Percentiles rank a stretch among this genome's conserved stretches.
phyloP scores from a whole-genome alignment of 2,113 vertebrate species.

The Xiphophorus couchianus region DNA sequence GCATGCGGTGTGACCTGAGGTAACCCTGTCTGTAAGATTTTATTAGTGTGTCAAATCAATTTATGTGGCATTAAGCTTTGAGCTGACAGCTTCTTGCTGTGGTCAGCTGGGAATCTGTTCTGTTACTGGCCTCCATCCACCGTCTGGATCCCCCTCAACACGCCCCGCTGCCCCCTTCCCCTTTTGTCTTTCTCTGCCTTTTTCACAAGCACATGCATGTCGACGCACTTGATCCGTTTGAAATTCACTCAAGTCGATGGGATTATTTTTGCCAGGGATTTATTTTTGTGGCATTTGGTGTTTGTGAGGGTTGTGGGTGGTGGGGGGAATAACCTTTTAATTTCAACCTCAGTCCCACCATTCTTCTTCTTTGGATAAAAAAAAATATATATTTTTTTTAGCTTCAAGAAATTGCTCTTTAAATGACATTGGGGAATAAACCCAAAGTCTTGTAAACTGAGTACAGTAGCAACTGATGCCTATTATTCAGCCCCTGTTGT shows the following conservation, averaged over 20 bases:
- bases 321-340: not conserved
- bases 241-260: constrained; percentile 22
- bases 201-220: not conserved
- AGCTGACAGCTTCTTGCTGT: constrained; percentile 53
- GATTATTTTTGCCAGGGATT: constrained; percentile 35
- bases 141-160: constrained; percentile 8
- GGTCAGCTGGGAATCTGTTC: constrained; percentile 58
- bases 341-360: constrained; percentile 23
- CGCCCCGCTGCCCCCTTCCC: not conserved
- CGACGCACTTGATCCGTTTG: constrained; percentile 16
- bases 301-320: no score
- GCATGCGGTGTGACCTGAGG: constrained; percentile 38
- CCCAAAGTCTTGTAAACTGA: not conserved
- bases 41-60: constrained; percentile 70
- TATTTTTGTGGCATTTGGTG: constrained; percentile 25
- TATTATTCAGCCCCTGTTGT: not conserved
- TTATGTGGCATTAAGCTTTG: constrained; percentile 64
- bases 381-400: not conserved
- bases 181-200: constrained; percentile 1
- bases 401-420: not conserved
- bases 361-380: constrained; percentile 8
- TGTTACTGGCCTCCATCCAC: constrained; percentile 34
- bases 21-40: constrained; percentile 50
- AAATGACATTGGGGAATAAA: not conserved
- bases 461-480: not conserved